Base-by-base conservation (phyloP, 2,888 invertebrate genomes). In the Hymenopus coronatus region DNA sequence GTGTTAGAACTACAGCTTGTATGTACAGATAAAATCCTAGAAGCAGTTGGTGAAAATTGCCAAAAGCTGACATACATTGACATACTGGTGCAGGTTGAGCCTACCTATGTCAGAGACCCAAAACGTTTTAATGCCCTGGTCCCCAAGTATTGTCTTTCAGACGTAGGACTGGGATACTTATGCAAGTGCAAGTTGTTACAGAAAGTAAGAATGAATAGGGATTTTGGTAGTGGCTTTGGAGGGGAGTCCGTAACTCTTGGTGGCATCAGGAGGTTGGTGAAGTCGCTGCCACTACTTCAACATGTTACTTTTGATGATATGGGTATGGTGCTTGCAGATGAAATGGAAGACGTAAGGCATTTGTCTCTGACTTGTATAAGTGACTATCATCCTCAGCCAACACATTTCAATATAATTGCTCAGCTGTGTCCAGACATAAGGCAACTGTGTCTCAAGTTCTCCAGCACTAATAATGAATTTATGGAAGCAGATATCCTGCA, bases 1-100 rank as follows among this genome's bases (percentile, higher is more conserved):
- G 87, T 89, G 12, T 88, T 91, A 28, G 90, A 91, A 84, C 46
- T 91, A n/a, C 88, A 90, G 81, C 90, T 90, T 14, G 85, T 89
- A 28, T 91, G 91, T 70, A 91, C 91, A 15, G 91, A 91, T 89
- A 90, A 91, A 84, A 91, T 91, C 54, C 88, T 91, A 46, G 90
- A 91, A 90, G 90, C 90, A 12, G 89, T 91, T 54, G 90, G 90
- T 9, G 88, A 90, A 27, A 89, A 88, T 85, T 91, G 91, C 88
- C 89, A 82, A 1, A 88, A 90, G 28, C 88, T 91, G 3, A 90
- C 91, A 70, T 89, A 91, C 40, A 90, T 91, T 40, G 89, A 90
- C 82, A 90, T 91, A 15, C 89, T 91, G 7, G 91, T 91, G 9
- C 88, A 89, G 40, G 82, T 91, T 54, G 90, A 90, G 85, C 88